A percentile compares a stretch with the other conserved stretches of the same genome.
Evolutionary conservation across 1,140 invertebrate species (phyloP).

Genomic region (Oedothorax gibbosus): DNA sequence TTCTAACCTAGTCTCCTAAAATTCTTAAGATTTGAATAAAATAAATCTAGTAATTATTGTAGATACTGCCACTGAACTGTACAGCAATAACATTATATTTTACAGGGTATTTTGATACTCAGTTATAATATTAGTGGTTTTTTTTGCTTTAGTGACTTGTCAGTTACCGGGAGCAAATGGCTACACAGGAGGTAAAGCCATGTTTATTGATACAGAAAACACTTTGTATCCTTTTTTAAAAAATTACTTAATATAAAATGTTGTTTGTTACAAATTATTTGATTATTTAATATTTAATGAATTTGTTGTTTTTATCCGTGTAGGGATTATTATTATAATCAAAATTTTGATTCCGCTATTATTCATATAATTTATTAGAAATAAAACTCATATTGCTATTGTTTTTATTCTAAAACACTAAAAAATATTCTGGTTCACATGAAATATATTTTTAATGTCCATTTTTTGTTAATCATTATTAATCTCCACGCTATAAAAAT

Average conservation of each 20-base stretch:
- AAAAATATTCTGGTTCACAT: no score
- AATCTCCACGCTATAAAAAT: no score
- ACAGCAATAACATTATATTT: background rate
- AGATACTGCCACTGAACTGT: background rate
- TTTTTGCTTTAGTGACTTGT: constrained; percentile 76
- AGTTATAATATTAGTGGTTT: background rate
- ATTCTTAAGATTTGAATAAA: no score
- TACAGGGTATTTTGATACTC: background rate
- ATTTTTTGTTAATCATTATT: no score
- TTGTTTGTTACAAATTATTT: background rate
- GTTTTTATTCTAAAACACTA: no score
- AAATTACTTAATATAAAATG: background rate
- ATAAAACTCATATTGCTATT: no score
- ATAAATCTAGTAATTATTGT: background rate
- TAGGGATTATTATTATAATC: no score
- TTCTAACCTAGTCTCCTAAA: background rate
- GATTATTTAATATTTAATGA: background rate
- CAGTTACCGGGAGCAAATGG: constrained; percentile 78
- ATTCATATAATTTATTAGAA: no score
- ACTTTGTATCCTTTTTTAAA: constrained; percentile 73
- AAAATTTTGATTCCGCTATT: no score
- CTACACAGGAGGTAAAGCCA: constrained; percentile 83
- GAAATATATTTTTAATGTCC: no score
- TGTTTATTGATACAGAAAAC: constrained; percentile 84
- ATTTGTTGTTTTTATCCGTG: no score